phyloP scores from a whole-genome alignment of 2,797 vertebrate species.

The Acanthornis magna region DNA sequence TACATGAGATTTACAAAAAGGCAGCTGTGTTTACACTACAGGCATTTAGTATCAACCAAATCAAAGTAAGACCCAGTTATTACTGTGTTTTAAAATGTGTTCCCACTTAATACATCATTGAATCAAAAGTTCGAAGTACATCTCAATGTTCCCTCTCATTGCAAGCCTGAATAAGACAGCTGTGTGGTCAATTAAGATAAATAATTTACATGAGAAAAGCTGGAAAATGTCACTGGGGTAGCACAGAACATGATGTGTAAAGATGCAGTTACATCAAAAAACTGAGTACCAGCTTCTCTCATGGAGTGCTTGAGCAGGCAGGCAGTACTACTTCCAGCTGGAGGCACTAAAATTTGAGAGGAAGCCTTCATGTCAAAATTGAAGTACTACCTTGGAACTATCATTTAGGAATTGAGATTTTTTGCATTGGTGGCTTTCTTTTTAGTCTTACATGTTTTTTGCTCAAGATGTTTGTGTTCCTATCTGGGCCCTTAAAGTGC shows the following conservation, averaged over 20 bases:
- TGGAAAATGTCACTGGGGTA: neutral
- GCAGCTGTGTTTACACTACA: neutral
- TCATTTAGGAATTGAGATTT: neutral
- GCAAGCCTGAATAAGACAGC: neutral
- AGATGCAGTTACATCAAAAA: neutral
- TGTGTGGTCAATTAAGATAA: neutral
- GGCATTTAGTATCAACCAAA: conserved; percentile 18
- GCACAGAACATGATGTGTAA: neutral
- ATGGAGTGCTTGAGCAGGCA: neutral
- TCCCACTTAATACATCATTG: neutral
- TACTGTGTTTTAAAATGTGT: conserved; percentile 23
- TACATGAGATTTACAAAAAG: neutral
- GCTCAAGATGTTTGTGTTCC: neutral
- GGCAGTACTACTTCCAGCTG: neutral
- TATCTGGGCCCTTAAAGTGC: neutral
- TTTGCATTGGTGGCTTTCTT: neutral
- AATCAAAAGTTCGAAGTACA: conserved; percentile 33
- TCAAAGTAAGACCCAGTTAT: conserved; percentile 18
- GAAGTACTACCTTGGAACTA: neutral
- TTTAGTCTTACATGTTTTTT: neutral
- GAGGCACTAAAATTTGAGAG: neutral
- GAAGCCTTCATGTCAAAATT: neutral
- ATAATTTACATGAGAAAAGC: conserved; percentile 20
- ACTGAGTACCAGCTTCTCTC: neutral
- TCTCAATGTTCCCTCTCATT: neutral